phyloP scores from a whole-genome alignment of 2,797 vertebrate genomes.

The Pyrrhura leucotis region DNA sequence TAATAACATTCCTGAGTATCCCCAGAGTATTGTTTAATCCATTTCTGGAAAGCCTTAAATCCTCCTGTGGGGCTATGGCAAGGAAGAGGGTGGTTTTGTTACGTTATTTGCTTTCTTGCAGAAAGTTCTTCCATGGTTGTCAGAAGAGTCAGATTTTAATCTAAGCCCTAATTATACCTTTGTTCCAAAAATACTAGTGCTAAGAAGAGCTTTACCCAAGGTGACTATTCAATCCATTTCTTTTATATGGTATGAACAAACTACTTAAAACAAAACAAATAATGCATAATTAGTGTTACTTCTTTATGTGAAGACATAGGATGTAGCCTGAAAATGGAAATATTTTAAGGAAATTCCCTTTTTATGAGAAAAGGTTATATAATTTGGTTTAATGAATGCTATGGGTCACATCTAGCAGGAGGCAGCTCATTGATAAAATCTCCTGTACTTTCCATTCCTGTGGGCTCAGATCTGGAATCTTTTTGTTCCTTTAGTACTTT shows the following conservation, averaged over 20 bases:
- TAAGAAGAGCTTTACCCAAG: not conserved
- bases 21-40: not conserved
- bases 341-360: not conserved
- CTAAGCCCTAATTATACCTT: not conserved
- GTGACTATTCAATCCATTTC: not conserved
- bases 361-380: not conserved
- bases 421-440: not conserved
- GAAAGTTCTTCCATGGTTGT: not conserved
- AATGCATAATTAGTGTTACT: not conserved
- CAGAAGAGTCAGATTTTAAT: not conserved
- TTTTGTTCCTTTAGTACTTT: not conserved
- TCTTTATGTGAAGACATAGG: not conserved
- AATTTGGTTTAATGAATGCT: not conserved
- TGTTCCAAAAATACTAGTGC: not conserved
- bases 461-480: not conserved
- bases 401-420: not conserved
- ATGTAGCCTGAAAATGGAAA: not conserved
- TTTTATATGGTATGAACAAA: not conserved
- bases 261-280: not conserved
- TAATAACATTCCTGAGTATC: conserved; percentile 1
- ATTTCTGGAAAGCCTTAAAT: conserved; percentile 24
- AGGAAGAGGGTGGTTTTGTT: conserved; percentile 20
- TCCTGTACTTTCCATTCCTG: not conserved
- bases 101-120: not conserved
- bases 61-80: not conserved